phyloP scores from a whole-genome alignment of 2,888 invertebrate genomes.

The Oligia strigilis region DNA sequence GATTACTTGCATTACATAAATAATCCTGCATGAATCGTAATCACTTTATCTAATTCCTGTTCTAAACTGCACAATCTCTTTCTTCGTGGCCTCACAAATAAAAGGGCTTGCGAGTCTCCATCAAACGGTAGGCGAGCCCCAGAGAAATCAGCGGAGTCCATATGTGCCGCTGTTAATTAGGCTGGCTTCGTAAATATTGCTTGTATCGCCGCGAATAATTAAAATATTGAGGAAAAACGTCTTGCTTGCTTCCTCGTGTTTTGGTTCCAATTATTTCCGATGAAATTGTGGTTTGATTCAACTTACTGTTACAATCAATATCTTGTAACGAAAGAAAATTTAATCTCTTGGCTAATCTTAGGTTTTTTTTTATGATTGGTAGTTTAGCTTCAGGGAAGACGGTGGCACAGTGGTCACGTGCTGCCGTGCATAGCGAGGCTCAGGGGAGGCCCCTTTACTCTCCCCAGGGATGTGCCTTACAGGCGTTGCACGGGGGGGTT shows the following conservation, averaged over 20 bases:
- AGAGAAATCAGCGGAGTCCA: conserved; percentile 84
- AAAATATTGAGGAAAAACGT: conserved; percentile 68
- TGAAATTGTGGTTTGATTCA: conserved; percentile 6
- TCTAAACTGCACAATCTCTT: conserved; percentile 16
- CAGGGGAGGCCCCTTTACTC: no score
- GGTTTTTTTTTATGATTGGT: neutral
- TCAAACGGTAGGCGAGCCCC: conserved; percentile 80
- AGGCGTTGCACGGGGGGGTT: no score
- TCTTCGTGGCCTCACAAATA: conserved; percentile 63
- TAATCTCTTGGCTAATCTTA: neutral
- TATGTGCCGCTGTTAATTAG: conserved; percentile 78
- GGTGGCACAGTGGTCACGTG: no score
- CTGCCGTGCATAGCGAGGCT: no score
- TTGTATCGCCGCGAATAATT: conserved; percentile 61
- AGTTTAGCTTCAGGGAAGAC: neutral
- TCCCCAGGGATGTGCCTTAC: no score
- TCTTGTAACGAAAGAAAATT: neutral
- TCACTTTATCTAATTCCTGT: neutral
- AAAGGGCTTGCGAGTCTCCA: conserved; percentile 74
- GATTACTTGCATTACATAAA: neutral
- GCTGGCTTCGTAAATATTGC: conserved; percentile 66
- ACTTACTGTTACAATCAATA: neutral
- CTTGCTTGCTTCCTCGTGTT: conserved; percentile 41
- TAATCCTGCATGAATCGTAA: neutral
- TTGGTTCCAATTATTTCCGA: conserved; percentile 20